These are phyloP conservation scores for Laticauda colubrina DNA, from an alignment of 2,113 vertebrate species.

Conservation along the genomic window DNA sequence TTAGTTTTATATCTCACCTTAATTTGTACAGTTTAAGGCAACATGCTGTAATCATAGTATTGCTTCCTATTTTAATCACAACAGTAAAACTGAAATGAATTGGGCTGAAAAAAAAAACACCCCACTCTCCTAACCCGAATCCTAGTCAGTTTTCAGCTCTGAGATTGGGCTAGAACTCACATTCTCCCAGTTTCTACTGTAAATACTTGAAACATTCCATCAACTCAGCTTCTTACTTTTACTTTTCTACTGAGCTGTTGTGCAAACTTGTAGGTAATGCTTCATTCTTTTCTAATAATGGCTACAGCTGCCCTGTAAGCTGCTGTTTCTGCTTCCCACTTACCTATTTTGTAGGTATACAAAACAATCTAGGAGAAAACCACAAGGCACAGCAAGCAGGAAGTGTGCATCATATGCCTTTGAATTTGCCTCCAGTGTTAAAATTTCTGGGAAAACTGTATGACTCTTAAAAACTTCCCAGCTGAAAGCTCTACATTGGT, in stretches of 20 bases:
- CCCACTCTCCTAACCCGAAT: background rate
- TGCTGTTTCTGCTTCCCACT: background rate
- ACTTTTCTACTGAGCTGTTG: background rate
- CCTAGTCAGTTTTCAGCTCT: background rate
- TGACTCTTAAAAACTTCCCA: background rate
- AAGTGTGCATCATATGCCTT: background rate
- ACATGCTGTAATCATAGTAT: background rate
- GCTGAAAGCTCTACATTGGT: background rate
- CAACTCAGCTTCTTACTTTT: background rate
- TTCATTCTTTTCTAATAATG: background rate
- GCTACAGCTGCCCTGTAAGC: background rate
- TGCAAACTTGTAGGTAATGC: background rate
- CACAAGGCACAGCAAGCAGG: background rate
- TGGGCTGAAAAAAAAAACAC: background rate
- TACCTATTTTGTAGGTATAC: background rate
- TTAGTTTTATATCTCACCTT: background rate
- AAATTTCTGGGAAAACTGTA: background rate
- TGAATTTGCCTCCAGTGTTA: background rate
- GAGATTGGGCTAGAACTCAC: background rate
- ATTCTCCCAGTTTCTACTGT: background rate
- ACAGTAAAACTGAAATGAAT: background rate
- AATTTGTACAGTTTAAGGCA: background rate
- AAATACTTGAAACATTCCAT: background rate
- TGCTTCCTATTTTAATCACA: background rate
- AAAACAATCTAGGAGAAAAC: background rate